These are phyloP conservation scores for Agriopis aurantiaria DNA, from an alignment of 2,888 invertebrate genomes.

Conservation along the genomic window DNA sequence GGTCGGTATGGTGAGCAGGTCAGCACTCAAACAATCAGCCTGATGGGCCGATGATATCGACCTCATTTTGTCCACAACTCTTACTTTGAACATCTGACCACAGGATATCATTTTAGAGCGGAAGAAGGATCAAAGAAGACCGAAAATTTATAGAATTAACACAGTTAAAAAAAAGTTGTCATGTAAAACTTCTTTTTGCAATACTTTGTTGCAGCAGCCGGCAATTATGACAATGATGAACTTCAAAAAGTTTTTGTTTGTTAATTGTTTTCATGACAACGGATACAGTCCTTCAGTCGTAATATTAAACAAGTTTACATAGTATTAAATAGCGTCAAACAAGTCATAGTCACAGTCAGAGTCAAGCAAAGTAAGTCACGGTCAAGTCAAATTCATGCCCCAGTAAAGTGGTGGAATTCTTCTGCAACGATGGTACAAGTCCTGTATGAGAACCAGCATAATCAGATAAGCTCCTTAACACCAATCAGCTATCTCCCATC, in stretches of 20 bases:
- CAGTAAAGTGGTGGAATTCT: neutral
- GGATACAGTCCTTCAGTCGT: too few relatives aligned
- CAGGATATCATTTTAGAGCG: neutral
- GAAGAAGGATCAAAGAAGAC: neutral
- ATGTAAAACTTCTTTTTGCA: neutral
- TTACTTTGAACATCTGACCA: neutral
- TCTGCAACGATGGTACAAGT: neutral
- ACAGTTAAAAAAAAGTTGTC: neutral
- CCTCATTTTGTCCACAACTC: slow-evolving; percentile 18
- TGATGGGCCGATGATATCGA: slow-evolving; percentile 12
- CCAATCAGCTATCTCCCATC: slow-evolving; percentile 27
- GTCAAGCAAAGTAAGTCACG: too few relatives aligned
- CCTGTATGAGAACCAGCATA: slow-evolving; percentile 2
- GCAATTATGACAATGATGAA: too few relatives aligned
- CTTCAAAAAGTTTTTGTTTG: too few relatives aligned
- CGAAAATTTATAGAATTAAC: neutral
- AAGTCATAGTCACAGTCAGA: too few relatives aligned
- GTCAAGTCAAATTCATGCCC: too few relatives aligned
- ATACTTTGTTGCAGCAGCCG: neutral
- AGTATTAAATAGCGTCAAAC: too few relatives aligned
- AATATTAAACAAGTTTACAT: too few relatives aligned
- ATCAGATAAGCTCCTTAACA: slow-evolving; percentile 26
- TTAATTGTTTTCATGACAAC: too few relatives aligned
- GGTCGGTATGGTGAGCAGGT: slow-evolving; percentile 8
- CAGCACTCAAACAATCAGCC: slow-evolving; percentile 28